Base-by-base conservation (phyloP, 2,113 vertebrate species). In the Pimephales promelas region DNA sequence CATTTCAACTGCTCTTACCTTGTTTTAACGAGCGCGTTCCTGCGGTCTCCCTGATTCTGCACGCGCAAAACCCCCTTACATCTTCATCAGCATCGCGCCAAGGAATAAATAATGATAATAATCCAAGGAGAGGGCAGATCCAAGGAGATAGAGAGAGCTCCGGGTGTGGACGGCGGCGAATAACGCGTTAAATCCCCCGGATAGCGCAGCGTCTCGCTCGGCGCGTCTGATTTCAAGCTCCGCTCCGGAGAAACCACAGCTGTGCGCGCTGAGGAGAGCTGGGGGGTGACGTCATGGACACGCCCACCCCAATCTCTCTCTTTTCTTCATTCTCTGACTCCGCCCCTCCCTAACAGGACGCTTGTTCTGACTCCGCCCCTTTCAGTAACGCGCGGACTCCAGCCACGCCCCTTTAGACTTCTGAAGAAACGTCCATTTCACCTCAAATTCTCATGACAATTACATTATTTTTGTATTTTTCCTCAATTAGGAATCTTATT, bases 241-340 rank as follows among this genome's bases (percentile, higher is more conserved):
- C 86, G 81, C 77, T 74, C 57, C 45, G 78, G 82, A 87, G 86
- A 73, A 89, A 79, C 62, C 70, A 72, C 81, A 82, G 84, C 71
- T 36, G 62, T 49, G 81, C 75, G 77, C 78, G 78, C 78, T 24
- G 47, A 68, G 59, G 79, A 77, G 79, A 82, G 82, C 28, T 52
- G 73, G 82, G 61, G 22, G 75, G 43, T 89, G 86, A 87, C 85
- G 88, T 89, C 88, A 89, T 87, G 18, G 49, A 68, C 82, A 64
- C 84, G 43, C 87, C 40, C 87, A 26, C 81, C 64, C 56, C 54
- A 8, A 47, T 54, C 14, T 70, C 84, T 86, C 40, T 80, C 75
- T n/a, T 34, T 31, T 11, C 54, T 20, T 73, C 3, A 24, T 10
- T 36, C 66, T 26, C 56, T 5, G 14, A 13, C 54, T 34, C 78